phyloP scores from a whole-genome alignment of 1,140 invertebrate genomes.

The Mycetomoellerius zeteki region DNA sequence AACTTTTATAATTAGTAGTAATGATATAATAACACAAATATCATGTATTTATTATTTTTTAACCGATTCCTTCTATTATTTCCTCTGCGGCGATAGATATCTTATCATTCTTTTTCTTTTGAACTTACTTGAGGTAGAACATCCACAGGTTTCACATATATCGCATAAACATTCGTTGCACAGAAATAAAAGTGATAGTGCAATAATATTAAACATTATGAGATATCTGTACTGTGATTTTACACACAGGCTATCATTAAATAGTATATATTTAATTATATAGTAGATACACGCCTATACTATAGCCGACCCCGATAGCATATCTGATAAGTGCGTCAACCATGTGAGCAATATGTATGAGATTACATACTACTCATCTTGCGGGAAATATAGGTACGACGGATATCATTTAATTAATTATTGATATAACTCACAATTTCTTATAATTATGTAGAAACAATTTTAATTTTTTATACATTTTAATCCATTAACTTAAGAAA shows the following conservation, averaged over 20 bases:
- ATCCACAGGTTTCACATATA: slow-evolving; percentile 70
- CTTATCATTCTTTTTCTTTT: neutral
- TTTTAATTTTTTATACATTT: slow-evolving; percentile 3
- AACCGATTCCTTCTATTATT: neutral
- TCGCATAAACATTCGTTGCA: slow-evolving; percentile 60
- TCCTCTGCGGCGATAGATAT: neutral
- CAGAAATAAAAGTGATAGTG: slow-evolving; percentile 34
- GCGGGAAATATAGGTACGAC: neutral
- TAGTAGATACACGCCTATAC: neutral
- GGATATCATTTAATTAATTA: slow-evolving; percentile 22
- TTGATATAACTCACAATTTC: neutral
- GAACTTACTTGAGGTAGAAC: slow-evolving; percentile 60
- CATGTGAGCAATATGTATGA: slow-evolving; percentile 17
- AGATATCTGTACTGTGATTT: slow-evolving; percentile 10
- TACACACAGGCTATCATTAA: neutral
- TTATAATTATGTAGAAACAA: neutral
- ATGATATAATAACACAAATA: neutral
- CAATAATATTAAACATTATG: slow-evolving; percentile 52
- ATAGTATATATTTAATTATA: neutral
- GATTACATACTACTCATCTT: slow-evolving; percentile 41
- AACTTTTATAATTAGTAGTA: neutral
- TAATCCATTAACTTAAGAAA: neutral
- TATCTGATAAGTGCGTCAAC: slow-evolving; percentile 76
- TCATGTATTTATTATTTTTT: slow-evolving; percentile 5
- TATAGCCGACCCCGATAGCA: slow-evolving; percentile 69